Percentiles rank a stretch among this genome's conserved stretches.
Conservation (phyloP, 2,797 vertebrate genomes). For the Alauda arvensis region DNA sequence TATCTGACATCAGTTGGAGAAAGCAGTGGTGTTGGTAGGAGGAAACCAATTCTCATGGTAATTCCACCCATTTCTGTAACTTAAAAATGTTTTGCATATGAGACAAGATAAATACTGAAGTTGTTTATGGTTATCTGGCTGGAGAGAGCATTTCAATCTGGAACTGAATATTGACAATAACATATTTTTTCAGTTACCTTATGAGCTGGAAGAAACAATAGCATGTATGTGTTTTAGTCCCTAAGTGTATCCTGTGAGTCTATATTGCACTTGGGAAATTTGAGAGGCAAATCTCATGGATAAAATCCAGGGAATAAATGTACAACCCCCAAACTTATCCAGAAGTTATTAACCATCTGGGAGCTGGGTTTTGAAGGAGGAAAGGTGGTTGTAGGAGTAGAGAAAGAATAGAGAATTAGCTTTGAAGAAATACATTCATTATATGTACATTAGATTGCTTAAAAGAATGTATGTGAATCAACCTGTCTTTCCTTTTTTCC, state of each 20-base stretch:
- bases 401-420: not conserved
- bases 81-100: slow-evolving; percentile 17
- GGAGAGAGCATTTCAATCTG: not conserved
- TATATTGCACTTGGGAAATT: slow-evolving; percentile 40
- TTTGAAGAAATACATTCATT: not conserved
- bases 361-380: not conserved
- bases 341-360: slow-evolving; percentile 16
- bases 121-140: slow-evolving; percentile 21
- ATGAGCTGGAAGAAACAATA: slow-evolving; percentile 23
- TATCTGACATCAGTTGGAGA: slow-evolving; percentile 30
- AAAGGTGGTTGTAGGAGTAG: not conserved
- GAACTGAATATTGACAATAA: not conserved
- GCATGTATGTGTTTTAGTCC: slow-evolving; percentile 8
- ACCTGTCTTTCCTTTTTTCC: slow-evolving; percentile 1
- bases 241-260: not conserved
- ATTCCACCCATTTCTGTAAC: slow-evolving; percentile 26
- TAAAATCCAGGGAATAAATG: slow-evolving; percentile 42
- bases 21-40: not conserved
- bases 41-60: slow-evolving; percentile 6
- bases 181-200: slow-evolving; percentile 23
- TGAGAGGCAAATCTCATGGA: slow-evolving; percentile 14
- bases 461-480: not conserved
- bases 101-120: slow-evolving; percentile 2
- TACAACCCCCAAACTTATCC: not conserved
- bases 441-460: not conserved